Evolutionary conservation across 2,113 vertebrate species (phyloP), one percentile per base, ranked within the genome.

Genomic region (Lutjanus erythropterus): DNA sequence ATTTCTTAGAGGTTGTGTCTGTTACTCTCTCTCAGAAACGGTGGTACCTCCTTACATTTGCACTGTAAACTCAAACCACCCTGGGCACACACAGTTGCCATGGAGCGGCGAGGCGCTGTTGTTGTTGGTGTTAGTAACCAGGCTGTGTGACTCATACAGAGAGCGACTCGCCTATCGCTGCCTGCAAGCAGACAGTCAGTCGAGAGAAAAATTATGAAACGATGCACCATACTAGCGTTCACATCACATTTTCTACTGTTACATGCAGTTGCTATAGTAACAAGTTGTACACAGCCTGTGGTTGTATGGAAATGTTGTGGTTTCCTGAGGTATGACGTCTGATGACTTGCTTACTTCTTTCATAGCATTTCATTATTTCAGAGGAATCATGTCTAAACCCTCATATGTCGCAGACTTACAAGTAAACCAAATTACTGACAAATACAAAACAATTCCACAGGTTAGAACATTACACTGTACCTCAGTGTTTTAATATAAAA

Each of bases 91-190:
- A 42, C 49, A 9, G 89, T 91, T 91, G 70, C 85, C 67, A 73
- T 81, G 83, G 87, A 5, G 60, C 41, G 58, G 49, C n/a, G 2
- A 44, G 7, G 16, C 16, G 55, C 11, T 87, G 75, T 86, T 88
- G 55, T 79, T 90, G 82, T 87, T 88, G 70, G 52, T 74, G 42
- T 37, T 83, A 39, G 37, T 39, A 18, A 9, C 27, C 50, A 59
- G 27, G 9, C 46, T 66, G 15, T 10, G 1, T 93, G 89, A 93
- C 72, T 88, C 84, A 94, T 46, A 73, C 39, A 25, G 69, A 81
- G 53, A 87, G 73, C 42, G 37, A 61, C 31, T 42, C 12, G 47
- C 42, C 44, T 39, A 29, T 50, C 27, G 5, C 19, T 23, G 9
- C 31, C 55, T 42, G 41, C 75, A 25, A 21, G 39, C 41, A 59